These are phyloP conservation scores for Diglossa brunneiventris DNA, from an alignment of 2,113 vertebrate species.

Conservation along the genomic window DNA sequence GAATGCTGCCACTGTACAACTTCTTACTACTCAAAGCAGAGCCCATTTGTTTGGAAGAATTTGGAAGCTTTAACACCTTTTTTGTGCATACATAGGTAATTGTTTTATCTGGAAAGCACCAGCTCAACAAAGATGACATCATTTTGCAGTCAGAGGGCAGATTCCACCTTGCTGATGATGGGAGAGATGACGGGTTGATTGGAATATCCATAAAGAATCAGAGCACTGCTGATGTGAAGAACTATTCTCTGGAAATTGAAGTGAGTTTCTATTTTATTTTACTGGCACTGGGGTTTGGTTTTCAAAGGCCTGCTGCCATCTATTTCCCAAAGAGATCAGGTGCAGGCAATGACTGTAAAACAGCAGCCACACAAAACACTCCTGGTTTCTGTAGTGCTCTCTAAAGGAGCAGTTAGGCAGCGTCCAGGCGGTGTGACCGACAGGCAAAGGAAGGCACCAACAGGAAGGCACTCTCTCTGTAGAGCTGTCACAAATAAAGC, in stretches of 20 bases:
- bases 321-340: not conserved
- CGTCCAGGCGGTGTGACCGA: rapidly evolving
- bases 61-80: not conserved
- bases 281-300: not conserved
- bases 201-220: conserved; percentile 74
- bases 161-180: conserved; percentile 52
- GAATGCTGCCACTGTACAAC: not conserved
- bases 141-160: conserved; percentile 77
- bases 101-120: conserved; percentile 79
- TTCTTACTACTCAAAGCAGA: not conserved
- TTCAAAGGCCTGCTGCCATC: conserved; percentile 17
- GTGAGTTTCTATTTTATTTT: conserved; percentile 54
- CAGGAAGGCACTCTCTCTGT: not conserved
- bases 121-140: conserved; percentile 71
- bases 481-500: not conserved
- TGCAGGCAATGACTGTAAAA: not conserved
- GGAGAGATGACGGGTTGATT: conserved; percentile 46
- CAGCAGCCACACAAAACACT: not conserved
- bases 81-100: conserved; percentile 64
- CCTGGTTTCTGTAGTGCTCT: not conserved
- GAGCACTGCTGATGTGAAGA: conserved; percentile 68
- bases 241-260: conserved; percentile 78
- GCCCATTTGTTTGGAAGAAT: not conserved
- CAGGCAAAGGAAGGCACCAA: not conserved
- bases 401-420: not conserved